Percentiles rank a stretch among this genome's conserved stretches.
phyloP scores from a whole-genome alignment of 2,113 vertebrate species.

The Eolophus roseicapilla region DNA sequence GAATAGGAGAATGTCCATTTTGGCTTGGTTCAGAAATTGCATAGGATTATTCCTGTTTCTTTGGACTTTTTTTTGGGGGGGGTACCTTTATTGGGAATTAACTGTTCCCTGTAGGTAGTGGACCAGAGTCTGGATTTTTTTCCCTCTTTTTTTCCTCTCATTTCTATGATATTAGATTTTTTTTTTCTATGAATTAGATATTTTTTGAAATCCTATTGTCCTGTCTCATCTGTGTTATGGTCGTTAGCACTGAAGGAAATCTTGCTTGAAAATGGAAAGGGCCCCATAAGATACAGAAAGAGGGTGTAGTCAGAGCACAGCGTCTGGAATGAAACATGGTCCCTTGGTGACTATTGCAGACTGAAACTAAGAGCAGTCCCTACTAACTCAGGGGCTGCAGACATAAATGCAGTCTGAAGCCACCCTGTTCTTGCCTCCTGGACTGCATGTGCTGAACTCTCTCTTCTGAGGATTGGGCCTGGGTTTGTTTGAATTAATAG shows the following conservation, averaged over 20 bases:
- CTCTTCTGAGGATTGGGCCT: slow-evolving; percentile 42
- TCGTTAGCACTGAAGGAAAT: background rate
- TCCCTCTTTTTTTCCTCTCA: background rate
- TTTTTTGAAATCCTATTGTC: background rate
- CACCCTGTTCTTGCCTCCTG: slow-evolving; percentile 52
- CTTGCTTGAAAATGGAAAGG: background rate
- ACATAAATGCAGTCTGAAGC: slow-evolving; percentile 9
- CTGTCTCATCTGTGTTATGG: background rate
- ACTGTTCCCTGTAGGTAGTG: background rate
- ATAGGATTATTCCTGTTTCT: background rate
- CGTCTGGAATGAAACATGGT: background rate
- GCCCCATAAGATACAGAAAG: background rate
- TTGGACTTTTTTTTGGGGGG: too few relatives aligned
- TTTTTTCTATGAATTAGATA: background rate
- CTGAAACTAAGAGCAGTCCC: background rate
- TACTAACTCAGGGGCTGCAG: background rate
- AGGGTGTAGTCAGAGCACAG: background rate
- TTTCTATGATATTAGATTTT: background rate
- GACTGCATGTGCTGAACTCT: background rate
- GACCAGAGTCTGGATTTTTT: background rate
- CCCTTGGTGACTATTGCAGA: background rate
- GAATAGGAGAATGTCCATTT: background rate
- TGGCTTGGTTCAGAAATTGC: background rate
- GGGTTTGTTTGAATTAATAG: slow-evolving; percentile 61
- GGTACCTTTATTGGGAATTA: background rate